These are phyloP conservation scores for Omphaloscelis lunosa DNA, from an alignment of 2,888 invertebrate genomes.

Conservation along the genomic window DNA sequence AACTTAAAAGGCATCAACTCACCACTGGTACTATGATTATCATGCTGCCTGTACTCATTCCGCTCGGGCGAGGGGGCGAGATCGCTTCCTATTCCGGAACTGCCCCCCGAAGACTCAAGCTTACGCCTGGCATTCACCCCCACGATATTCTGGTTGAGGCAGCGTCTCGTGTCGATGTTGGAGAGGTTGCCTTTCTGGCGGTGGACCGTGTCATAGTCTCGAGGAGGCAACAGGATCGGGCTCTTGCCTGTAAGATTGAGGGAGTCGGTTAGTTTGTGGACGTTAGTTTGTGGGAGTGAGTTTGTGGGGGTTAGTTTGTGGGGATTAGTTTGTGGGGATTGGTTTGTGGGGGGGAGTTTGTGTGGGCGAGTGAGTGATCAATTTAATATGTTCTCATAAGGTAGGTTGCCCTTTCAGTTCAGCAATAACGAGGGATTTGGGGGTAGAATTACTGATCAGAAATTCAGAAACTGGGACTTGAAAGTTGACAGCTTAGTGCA, in stretches of 20 bases:
- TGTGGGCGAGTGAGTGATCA: neutral
- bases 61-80: conserved; percentile 95
- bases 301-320: neutral
- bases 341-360: neutral
- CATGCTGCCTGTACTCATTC: conserved; percentile 88
- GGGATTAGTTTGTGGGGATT: neutral
- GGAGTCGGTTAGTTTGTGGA: neutral
- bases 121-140: conserved; percentile 88
- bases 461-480: neutral
- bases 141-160: conserved; percentile 93
- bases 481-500: neutral
- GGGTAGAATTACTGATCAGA: too few relatives aligned
- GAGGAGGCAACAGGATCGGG: conserved; percentile 96
- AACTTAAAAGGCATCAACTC: conserved; percentile 70
- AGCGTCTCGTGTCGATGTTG: conserved; percentile 90
- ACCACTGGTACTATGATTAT: conserved; percentile 92
- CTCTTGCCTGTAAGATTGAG: conserved; percentile 85
- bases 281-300: neutral
- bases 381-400: neutral
- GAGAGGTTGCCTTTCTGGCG: conserved; percentile 90
- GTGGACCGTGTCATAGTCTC: conserved; percentile 98
- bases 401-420: neutral
- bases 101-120: conserved; percentile 94
- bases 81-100: conserved; percentile 97
- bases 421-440: neutral